Evolutionary conservation across 1,140 invertebrate species (phyloP), one percentile per base, ranked within the genome.

Genomic region (Drosophila tsacasi): DNA sequence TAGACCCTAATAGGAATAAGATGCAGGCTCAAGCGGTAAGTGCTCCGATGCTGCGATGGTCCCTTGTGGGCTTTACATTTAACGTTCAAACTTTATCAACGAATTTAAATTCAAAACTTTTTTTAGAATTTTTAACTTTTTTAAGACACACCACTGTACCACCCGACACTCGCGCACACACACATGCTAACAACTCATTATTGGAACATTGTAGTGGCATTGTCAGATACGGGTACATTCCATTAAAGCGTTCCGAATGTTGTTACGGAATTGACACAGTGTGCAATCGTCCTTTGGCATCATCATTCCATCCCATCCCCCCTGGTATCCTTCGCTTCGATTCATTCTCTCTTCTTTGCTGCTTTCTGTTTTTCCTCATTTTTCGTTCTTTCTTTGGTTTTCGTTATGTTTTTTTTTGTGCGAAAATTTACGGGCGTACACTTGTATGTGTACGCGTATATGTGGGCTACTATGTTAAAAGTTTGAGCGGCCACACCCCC

Each of bases 381-480:
- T 76, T 57, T 57, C 54, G 35, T 57, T 12, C 54, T 25, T 57
- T 57, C 54, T 39, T 57, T 57, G 13, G 15, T 55, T 55, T 55
- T 52, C 12, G 27, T 52, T 15, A 13, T 32, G 3, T 50, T 72
- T 66, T 58, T 75, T 67, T 49, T 63, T 76, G 27, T 58, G 54
- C 47, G 32, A 55, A 69, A 69, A 64, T 76, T 44, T 76, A 59
- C 68, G 68, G 37, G n/a, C 61, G 32, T 76, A 37, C 44, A 23
- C 39, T 37, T 50, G 35, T 52, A n/a, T 73, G 25, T 49, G 50
- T 73, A 47, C 62, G 71, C 62, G 62, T 81, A 68, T 82, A 87
- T 86, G 76, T 86, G 83, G 83, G 83, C 83, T 86, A 86, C 83
- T 86, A 87, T 87, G 83, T 79, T 86, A 87, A 85, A 86, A 85